phyloP scores from a whole-genome alignment of 2,797 vertebrate species.

The Bryconaethiops microstoma region DNA sequence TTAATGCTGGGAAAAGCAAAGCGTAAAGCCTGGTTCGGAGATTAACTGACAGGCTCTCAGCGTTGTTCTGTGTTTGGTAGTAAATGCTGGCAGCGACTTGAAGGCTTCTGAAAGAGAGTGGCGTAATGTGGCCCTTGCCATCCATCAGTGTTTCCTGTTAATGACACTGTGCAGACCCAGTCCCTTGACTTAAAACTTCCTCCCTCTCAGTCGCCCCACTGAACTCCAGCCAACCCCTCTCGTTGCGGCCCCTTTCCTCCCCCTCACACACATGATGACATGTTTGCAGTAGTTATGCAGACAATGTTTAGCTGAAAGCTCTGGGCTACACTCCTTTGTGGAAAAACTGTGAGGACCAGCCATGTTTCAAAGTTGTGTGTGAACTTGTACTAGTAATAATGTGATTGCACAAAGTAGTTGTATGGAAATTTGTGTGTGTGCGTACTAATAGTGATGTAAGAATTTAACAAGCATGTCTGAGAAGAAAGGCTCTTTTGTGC shows the following conservation, averaged over 20 bases:
- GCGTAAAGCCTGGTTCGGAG: conserved; percentile 2
- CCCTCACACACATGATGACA: neutral
- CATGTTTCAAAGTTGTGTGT: neutral
- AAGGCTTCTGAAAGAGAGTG: conserved; percentile 50
- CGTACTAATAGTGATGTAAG: neutral
- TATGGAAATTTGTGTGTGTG: neutral
- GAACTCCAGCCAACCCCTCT: conserved; percentile 34
- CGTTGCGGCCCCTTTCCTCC: neutral
- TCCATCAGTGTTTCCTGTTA: conserved; percentile 83
- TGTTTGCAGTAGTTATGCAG: neutral
- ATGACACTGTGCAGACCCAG: conserved; percentile 81
- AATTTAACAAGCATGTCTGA: conserved; percentile 7
- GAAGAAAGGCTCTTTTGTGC: conserved; percentile 43
- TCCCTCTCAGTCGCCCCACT: conserved; percentile 54
- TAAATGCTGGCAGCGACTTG: neutral
- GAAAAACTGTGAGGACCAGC: neutral
- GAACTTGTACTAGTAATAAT: neutral
- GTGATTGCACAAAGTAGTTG: neutral
- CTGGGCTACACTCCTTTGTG: neutral
- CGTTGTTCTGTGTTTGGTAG: conserved; percentile 1
- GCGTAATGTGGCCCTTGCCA: conserved; percentile 53
- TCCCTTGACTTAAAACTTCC: conserved; percentile 78
- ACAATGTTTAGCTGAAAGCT: neutral
- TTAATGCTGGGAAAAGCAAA: conserved; percentile 20
- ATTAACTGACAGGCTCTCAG: conserved; percentile 22